Base-by-base conservation (phyloP, 37 sponge, comb jelly and placozoan species). In the Geodia barretti region DNA sequence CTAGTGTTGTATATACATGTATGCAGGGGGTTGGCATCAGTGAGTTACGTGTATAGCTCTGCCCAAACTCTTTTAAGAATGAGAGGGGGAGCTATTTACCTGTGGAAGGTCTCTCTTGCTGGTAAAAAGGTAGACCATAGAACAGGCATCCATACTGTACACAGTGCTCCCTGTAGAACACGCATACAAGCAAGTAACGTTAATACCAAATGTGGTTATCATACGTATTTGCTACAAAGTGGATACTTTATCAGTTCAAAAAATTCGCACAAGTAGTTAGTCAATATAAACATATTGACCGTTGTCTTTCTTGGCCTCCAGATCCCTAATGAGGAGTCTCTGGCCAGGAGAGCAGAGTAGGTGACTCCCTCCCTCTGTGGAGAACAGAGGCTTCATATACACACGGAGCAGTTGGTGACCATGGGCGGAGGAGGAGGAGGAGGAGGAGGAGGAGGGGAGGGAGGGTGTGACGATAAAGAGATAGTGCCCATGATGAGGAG, bases 71-170 rank as follows among this genome's bases (percentile, higher is more conserved):
- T n/a, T n/a, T n/a, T n/a, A n/a, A n/a, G n/a, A n/a, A n/a, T n/a
- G n/a, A n/a, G n/a, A n/a, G n/a, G n/a, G n/a, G n/a, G n/a, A n/a
- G n/a, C n/a, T n/a, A n/a, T n/a, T n/a, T n/a, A n/a, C n/a, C n/a
- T n/a, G 24, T 62, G 9, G 34, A 5, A 30, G 34, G 34, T 21
- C 33, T 68, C 32, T 5, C 3, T 29, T 33, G 30, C 30, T 4
- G 24, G 70, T 8, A 0, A 79, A 33, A 32, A 69, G 79, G 31
- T 64, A 24, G 31, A 79, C 34, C 4, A 79, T 33, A 1, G 79
- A 79, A 30, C 79, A 79, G 0, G 70, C 58, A 79, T 79, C 69
- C 79, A 79, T 68, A n/a, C 69, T 68, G 36, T 39, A 79, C 31
- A 25, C 14, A 23, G 42, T 38, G 28, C 54, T 20, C 8, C 43